These are phyloP conservation scores for Pelobates cultripes DNA, from an alignment of 2,797 vertebrate species.

Conservation along the genomic window DNA sequence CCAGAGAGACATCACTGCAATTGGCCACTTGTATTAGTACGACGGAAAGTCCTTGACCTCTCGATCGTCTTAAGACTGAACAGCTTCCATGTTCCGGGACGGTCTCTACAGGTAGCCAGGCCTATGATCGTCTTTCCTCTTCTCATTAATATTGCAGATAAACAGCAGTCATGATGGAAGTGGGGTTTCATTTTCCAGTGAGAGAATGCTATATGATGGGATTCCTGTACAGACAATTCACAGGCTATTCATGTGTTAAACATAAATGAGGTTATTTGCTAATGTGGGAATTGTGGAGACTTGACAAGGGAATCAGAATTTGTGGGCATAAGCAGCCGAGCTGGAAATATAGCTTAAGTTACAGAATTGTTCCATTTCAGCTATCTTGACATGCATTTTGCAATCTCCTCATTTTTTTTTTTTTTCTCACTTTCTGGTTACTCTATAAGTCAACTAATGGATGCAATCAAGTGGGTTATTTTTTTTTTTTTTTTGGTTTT, in stretches of 20 bases:
- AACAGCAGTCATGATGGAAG: background rate
- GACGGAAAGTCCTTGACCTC: background rate
- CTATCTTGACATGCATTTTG: no score
- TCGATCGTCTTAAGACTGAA: background rate
- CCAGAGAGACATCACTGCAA: background rate
- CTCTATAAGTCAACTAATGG: no score
- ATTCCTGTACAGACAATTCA: background rate
- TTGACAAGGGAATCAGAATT: no score
- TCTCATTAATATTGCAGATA: background rate
- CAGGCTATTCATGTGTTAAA: background rate
- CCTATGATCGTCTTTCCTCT: constrained; percentile 14
- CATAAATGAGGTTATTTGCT: no score
- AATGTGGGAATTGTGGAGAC: no score
- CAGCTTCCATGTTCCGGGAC: constrained; percentile 14
- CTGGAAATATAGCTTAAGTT: no score
- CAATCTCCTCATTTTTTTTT: no score
- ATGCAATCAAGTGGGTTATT: no score
- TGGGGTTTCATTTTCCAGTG: constrained; percentile 11
- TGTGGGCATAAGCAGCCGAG: no score
- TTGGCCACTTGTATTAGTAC: background rate
- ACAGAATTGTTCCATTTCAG: no score
- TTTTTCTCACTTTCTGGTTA: no score
- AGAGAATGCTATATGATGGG: background rate
- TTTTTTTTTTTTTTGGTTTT: no score
- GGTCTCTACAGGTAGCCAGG: background rate